Base-by-base conservation (phyloP, 2,888 invertebrate genomes). In the Campoplex capitator region DNA sequence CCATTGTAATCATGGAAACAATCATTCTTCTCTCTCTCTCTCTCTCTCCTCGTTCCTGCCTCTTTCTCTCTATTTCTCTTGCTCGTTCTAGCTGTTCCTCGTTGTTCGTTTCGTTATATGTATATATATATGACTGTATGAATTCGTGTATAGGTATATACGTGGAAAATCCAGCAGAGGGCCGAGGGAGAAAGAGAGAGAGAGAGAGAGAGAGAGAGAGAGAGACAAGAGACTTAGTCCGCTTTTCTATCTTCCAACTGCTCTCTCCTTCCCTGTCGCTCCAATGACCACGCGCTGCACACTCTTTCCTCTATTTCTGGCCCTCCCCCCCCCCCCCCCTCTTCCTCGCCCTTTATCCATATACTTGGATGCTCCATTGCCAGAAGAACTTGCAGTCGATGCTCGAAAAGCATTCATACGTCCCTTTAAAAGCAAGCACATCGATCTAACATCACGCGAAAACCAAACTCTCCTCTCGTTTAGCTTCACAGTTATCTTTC, bases 1-100 rank as follows among this genome's bases (percentile, higher is more conserved):
- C 93, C 93, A 93, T 92, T 93, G 93, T 93, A 93, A 93, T 93
- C 93, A 93, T 93, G 93, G 93, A 93, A 93, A 94, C 93, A 93
- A 93, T 93, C 93, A 93, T 93, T 93, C 93, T 92, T 92, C 91
- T 89, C 91, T 92, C 88, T 86, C 89, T 89, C 11, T 92, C 91
- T 89, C 91, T 92, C 88, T 86, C 89, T 89, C 11, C 88, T 78
- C 85, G 23, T 23, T 85, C 82, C 81, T 67, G 71, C 82, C 38
- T 84, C 80, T 38, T 54, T 18, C 56, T 86, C 48, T 71, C 83
- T n/a, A 35, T 54, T 70, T 67, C 82, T 28, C 68, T 70, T 70
- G 76, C 75, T 76, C 82, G 75, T 68, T 83, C 82, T 58, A 58
- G 67, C 81, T 74, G 67, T 74, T 81, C 81, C 32, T 56, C 81